A percentile compares a stretch with the other conserved stretches of the same genome.
phyloP scores from a whole-genome alignment of 2,797 vertebrate species.

The Tapirus indicus region DNA sequence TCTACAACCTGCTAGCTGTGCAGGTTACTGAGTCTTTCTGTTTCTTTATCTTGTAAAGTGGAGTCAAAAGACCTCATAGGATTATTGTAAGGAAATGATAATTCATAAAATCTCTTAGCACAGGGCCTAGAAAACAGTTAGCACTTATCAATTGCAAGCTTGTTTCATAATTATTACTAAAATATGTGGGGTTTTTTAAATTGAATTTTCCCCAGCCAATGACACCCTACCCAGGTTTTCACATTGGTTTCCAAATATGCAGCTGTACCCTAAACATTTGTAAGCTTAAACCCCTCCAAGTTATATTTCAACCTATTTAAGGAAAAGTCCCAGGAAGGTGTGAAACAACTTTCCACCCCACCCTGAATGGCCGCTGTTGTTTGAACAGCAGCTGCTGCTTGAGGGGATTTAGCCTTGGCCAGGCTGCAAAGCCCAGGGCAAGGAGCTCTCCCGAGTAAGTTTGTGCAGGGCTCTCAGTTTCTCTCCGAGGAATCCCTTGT shows the following conservation, averaged over 20 bases:
- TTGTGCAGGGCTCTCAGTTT: neutral
- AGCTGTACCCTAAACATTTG: conserved; percentile 1
- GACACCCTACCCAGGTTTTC: neutral
- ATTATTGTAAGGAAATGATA: neutral
- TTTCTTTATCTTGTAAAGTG: conserved; percentile 31
- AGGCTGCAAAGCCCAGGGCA: neutral
- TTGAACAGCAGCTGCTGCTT: neutral
- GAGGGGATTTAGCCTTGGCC: neutral
- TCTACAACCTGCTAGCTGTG: neutral
- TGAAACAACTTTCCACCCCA: too few species aligned
- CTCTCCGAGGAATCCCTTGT: neutral
- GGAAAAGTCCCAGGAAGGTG: neutral
- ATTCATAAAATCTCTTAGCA: conserved; percentile 5
- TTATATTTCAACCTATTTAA: neutral
- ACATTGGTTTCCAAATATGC: neutral
- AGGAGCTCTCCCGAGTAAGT: neutral
- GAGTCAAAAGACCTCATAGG: neutral
- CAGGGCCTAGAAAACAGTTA: neutral
- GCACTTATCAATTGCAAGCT: neutral
- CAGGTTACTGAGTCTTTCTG: neutral
- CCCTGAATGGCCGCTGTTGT: neutral
- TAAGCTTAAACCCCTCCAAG: neutral
- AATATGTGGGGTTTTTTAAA: neutral
- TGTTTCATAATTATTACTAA: neutral
- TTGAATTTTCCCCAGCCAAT: neutral